Percentiles rank a stretch among this genome's conserved stretches.
Evolutionary conservation across 2,113 vertebrate genomes (phyloP).

Genomic region (Atractosteus spatula): DNA sequence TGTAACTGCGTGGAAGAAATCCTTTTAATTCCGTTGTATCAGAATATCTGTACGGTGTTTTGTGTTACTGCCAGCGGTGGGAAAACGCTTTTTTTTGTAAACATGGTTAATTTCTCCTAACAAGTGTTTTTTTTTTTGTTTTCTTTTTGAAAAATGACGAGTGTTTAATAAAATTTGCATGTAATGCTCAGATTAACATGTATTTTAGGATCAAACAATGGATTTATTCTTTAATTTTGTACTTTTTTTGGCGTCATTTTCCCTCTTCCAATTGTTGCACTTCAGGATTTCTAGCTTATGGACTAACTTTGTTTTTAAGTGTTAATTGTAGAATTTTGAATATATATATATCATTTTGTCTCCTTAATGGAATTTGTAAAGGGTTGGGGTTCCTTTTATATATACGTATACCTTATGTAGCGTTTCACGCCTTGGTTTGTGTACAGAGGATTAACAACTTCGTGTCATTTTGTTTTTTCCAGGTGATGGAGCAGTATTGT

Average conservation of each 20-base stretch:
- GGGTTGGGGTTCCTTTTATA: slow-evolving; percentile 53
- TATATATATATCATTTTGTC: slow-evolving; percentile 38
- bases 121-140: slow-evolving; percentile 48
- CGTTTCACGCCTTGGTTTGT: slow-evolving; percentile 34
- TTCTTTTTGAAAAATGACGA: slow-evolving; percentile 37
- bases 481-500: slow-evolving; percentile 81
- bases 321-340: slow-evolving; percentile 51
- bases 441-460: slow-evolving; percentile 49
- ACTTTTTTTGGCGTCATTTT: slow-evolving; percentile 41
- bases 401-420: slow-evolving; percentile 2
- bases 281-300: slow-evolving; percentile 64
- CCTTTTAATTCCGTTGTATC: slow-evolving; percentile 56
- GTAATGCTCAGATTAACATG: slow-evolving; percentile 63
- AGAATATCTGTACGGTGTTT: slow-evolving; percentile 56
- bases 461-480: slow-evolving; percentile 66
- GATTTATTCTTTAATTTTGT: slow-evolving; percentile 46
- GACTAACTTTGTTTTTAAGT: slow-evolving; percentile 45
- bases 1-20: slow-evolving; percentile 64
- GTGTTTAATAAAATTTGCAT: slow-evolving; percentile 62
- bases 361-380: slow-evolving; percentile 44
- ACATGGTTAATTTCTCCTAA: slow-evolving; percentile 64
- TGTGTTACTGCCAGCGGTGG: slow-evolving; percentile 66
- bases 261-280: slow-evolving; percentile 49
- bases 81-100: slow-evolving; percentile 55
- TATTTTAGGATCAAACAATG: slow-evolving; percentile 52